Base-by-base conservation (phyloP, 2,888 invertebrate genomes). In the Drosophila anceps region DNA sequence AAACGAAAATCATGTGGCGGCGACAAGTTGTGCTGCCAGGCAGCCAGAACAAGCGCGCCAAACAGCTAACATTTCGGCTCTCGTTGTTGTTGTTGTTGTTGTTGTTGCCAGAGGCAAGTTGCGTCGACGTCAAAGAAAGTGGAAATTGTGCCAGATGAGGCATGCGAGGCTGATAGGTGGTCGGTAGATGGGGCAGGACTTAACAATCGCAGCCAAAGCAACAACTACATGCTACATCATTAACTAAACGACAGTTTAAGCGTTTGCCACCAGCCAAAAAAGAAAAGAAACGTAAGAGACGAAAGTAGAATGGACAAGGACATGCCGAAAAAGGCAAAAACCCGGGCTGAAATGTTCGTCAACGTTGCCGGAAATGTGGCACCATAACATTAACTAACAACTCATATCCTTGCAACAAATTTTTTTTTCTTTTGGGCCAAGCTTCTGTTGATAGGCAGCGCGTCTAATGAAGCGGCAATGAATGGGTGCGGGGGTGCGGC, bases 171-270 rank as follows among this genome's bases (percentile, higher is more conserved):
- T 55, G 48, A 29, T 20, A 57, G 24, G 7, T 7, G 33, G 7
- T 6, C 18, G 31, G 20, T 1, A n/a, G 27, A 6, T 2, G 15
- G 43, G 24, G 1, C 41, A 39, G 43, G 55, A 55, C 69, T 69
- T 54, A 65, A 71, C 77, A 63, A 64, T 67, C 58, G 73, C 73
- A 58, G 66, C 27, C 55, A 27, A 31, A 63, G 66, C 54, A 54
- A 29, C 76, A 76, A 86, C 80, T 84, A 84, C 76, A 90, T 79
- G 84, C 71, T 64, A 82, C 90, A 90, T 90, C 86, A 86, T 86
- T 86, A 90, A 84, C 89, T 90, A 90, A 86, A 86, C 74, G 90
- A 83, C 84, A 88, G 87, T 86, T 88, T 88, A 90, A 90, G 86
- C 81, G 73, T 74, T 79, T 61, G 65, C 71, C 37, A 58, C 13